phyloP scores from a whole-genome alignment of 1,140 invertebrate genomes.

The Heterodera carotae region DNA sequence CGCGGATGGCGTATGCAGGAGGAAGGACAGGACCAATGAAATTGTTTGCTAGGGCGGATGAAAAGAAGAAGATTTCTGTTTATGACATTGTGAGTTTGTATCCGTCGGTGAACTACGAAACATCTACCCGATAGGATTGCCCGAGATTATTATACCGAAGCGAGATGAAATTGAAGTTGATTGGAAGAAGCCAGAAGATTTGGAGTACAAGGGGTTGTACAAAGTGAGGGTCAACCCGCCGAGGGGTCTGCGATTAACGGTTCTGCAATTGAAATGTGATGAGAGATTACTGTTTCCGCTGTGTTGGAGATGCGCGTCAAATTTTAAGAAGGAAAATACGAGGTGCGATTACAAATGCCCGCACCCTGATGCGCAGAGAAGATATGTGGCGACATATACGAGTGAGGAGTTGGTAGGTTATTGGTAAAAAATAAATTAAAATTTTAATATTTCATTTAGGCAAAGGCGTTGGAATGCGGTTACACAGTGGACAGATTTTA shows the following conservation, averaged over 20 bases:
- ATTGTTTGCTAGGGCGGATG: not conserved
- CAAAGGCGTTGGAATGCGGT: conserved; percentile 5
- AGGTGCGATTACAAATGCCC: conserved; percentile 1
- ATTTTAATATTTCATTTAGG: not conserved
- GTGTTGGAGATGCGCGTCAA: not conserved
- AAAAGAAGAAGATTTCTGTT: not conserved
- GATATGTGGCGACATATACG: not conserved
- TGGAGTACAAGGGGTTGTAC: conserved; percentile 2
- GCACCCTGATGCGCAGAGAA: not conserved
- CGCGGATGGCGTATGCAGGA: not conserved
- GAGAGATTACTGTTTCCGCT: conserved; percentile 1
- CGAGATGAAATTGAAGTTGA: not conserved
- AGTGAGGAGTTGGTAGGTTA: not conserved
- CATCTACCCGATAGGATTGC: not conserved
- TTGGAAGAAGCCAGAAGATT: not conserved
- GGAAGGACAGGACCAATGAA: not conserved
- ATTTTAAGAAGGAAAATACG: not conserved
- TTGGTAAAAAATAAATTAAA: not conserved
- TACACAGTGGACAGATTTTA: conserved; percentile 4
- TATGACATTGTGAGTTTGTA: conserved; percentile 6
- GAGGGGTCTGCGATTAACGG: not conserved
- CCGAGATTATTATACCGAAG: not conserved
- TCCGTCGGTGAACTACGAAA: not conserved
- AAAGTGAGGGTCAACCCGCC: not conserved
- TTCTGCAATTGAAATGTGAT: not conserved